These are phyloP conservation scores for Eupleurogrammus muticus DNA, from an alignment of 2,797 vertebrate species.

Conservation along the genomic window DNA sequence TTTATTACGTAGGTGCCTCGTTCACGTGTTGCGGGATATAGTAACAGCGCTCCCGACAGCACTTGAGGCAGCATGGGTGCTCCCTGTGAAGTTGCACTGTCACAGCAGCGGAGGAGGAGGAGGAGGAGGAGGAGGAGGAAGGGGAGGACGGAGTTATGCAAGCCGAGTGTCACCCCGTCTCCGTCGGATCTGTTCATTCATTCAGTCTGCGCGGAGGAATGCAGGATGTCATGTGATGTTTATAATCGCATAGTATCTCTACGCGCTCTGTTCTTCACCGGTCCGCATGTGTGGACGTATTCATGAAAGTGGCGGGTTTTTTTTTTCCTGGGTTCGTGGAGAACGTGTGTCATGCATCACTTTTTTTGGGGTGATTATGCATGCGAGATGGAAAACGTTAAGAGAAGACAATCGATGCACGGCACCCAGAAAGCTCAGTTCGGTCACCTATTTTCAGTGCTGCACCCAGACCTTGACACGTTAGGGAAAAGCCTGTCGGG, in stretches of 20 bases:
- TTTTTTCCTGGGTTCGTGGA: too few species aligned
- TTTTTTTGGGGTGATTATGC: too few species aligned
- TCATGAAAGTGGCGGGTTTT: too few species aligned
- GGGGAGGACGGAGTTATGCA: conserved; percentile 56
- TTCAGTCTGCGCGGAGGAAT: not conserved
- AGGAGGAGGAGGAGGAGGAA: conserved; percentile 21
- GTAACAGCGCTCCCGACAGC: conserved; percentile 2
- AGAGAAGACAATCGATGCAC: too few species aligned
- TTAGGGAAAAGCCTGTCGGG: too few species aligned
- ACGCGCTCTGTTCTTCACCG: not conserved
- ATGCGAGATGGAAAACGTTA: too few species aligned
- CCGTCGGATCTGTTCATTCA: conserved; percentile 10
- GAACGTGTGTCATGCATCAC: too few species aligned
- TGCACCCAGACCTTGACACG: too few species aligned
- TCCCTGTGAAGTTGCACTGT: conserved; percentile 53
- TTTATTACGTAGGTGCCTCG: not conserved
- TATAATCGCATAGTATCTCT: not conserved
- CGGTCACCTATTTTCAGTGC: too few species aligned
- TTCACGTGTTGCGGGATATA: conserved; percentile 11
- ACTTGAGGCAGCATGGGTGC: conserved; percentile 29
- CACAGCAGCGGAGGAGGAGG: conserved; percentile 31
- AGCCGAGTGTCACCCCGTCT: conserved; percentile 10
- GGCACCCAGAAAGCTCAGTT: too few species aligned
- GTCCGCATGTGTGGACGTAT: not conserved
- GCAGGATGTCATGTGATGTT: not conserved